Evolutionary conservation across 2,888 invertebrate species (phyloP).

Genomic region (Sphaerophoria taeniata): DNA sequence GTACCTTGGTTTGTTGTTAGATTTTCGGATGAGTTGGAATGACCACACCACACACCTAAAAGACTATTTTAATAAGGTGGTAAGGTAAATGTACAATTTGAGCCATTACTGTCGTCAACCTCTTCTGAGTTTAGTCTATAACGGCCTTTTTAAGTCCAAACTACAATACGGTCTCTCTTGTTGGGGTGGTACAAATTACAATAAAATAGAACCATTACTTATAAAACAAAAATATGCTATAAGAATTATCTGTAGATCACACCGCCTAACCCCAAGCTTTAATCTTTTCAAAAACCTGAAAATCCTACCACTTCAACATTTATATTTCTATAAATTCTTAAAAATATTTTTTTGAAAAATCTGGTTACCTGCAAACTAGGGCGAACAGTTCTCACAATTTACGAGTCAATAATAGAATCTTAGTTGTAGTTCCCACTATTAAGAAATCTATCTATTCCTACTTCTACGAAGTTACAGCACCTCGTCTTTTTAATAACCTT

Average conservation of each 20-base stretch:
- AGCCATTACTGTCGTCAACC: conserved; percentile 17
- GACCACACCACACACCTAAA: neutral
- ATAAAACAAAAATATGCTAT: conserved; percentile 3
- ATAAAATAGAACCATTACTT: neutral
- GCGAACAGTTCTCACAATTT: too few relatives aligned
- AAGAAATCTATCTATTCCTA: neutral
- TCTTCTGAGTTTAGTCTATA: conserved; percentile 17
- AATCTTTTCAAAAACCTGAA: neutral
- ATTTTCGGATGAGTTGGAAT: conserved; percentile 8
- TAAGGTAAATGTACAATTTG: conserved; percentile 20
- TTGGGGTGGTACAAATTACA: neutral
- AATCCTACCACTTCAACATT: neutral
- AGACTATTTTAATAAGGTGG: neutral
- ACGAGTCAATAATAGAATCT: conserved; percentile 5
- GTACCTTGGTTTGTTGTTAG: neutral
- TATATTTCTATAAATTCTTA: neutral
- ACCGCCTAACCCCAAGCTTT: conserved; percentile 28
- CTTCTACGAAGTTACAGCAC: conserved; percentile 29
- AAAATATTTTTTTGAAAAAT: neutral
- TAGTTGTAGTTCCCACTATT: conserved; percentile 3
- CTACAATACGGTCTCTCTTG: neutral
- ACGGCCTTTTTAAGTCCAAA: neutral
- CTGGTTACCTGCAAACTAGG: conserved; percentile 5
- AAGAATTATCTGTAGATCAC: conserved; percentile 7
- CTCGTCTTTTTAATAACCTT: conserved; percentile 30